Conservation (phyloP, 2,113 vertebrate genomes). For the Phalacrocorax brasilianus region DNA sequence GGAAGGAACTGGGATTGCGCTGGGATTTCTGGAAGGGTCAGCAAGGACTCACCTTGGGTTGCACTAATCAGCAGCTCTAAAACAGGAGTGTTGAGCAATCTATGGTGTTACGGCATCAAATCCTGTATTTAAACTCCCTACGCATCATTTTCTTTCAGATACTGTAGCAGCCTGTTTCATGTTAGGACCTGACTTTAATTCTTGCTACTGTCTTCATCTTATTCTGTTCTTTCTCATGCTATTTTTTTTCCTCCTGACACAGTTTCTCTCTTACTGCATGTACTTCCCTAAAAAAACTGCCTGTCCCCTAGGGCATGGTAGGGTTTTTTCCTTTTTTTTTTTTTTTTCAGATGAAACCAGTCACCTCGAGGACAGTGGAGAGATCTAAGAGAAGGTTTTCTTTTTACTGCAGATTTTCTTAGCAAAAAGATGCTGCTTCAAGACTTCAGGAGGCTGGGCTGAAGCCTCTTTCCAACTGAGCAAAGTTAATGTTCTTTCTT, state of each 20-base stretch:
- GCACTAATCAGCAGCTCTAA: not conserved
- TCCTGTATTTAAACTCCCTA: not conserved
- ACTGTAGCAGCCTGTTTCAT: not conserved
- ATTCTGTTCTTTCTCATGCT: not conserved
- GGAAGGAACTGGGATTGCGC: not conserved
- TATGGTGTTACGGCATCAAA: not conserved
- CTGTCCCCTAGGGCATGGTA: not conserved
- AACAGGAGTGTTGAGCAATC: not conserved
- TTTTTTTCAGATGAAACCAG: not conserved
- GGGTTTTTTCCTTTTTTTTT: not conserved
- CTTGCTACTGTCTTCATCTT: not conserved
- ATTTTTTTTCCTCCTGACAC: not conserved
- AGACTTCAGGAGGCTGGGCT: not conserved
- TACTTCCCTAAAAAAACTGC: not conserved
- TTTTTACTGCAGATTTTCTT: not conserved
- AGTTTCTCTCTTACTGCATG: not conserved
- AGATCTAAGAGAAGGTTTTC: not conserved
- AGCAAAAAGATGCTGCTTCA: not conserved
- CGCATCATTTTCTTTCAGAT: not conserved
- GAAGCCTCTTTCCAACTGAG: not conserved
- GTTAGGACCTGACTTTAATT: not conserved
- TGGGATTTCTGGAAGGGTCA: constrained; percentile 35
- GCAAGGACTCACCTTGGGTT: not conserved
- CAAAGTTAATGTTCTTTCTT: not conserved
- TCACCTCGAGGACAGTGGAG: not conserved